Conservation (phyloP, 2,113 vertebrate genomes). For the Psophia crepitans region DNA sequence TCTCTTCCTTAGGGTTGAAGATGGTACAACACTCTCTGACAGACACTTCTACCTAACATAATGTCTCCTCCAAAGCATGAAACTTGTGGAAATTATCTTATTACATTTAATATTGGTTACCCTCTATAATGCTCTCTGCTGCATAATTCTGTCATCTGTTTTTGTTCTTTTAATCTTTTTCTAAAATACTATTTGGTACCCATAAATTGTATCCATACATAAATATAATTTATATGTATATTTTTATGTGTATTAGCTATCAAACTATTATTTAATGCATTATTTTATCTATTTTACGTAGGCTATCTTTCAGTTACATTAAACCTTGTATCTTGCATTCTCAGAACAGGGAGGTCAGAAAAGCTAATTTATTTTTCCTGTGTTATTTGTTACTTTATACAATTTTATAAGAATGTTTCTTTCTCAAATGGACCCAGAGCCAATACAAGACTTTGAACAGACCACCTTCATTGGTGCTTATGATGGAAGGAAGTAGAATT, state of each 20-base stretch:
- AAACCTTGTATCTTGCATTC: not conserved
- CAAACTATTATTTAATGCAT: not conserved
- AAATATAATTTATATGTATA: not conserved
- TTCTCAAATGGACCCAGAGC: not conserved
- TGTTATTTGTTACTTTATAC: not conserved
- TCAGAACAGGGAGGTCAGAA: not conserved
- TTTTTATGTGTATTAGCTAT: not conserved
- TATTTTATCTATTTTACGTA: not conserved
- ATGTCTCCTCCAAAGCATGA: not conserved
- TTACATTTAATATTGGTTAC: not conserved
- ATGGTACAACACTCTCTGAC: not conserved
- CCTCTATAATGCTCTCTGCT: not conserved
- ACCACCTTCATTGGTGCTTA: not conserved
- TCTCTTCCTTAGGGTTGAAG: not conserved
- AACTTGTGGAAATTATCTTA: not conserved
- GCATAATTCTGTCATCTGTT: not conserved
- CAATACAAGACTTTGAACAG: not conserved
- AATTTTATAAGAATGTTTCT: not conserved
- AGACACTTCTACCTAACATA: not conserved
- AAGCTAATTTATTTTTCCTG: not conserved
- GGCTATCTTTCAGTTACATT: not conserved
- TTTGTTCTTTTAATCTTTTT: not conserved
- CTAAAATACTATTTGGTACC: not conserved
- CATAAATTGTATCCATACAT: not conserved
- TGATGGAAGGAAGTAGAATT: not conserved